Percentiles rank a stretch among this genome's conserved stretches.
Evolutionary conservation across 2,797 vertebrate genomes (phyloP).

Genomic region (Euphonia xanthogaster): DNA sequence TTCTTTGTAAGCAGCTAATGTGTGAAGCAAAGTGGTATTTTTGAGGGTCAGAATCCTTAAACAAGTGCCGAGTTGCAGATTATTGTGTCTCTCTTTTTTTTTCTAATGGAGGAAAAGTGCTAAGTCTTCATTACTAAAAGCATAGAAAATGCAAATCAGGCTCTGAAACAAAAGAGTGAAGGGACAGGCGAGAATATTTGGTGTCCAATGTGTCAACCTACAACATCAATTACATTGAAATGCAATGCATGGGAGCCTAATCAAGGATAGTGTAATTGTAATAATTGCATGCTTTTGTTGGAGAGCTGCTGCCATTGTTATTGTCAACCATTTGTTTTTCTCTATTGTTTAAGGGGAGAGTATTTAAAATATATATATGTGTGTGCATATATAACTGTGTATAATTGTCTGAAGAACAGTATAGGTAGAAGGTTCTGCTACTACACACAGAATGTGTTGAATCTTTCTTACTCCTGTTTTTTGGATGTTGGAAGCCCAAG

Average conservation of each 20-base stretch:
- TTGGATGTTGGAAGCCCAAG: not conserved
- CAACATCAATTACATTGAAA: constrained; percentile 99
- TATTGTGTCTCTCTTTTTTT: constrained; percentile 85
- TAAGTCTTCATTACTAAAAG: constrained; percentile 98
- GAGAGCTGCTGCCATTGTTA: constrained; percentile 87
- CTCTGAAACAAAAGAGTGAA: constrained; percentile 92
- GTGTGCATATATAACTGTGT: constrained; percentile 12
- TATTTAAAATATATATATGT: constrained; percentile 70
- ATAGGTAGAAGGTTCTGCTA: constrained; percentile 72
- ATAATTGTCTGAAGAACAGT: constrained; percentile 61
- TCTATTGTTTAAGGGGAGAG: constrained; percentile 80
- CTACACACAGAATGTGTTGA: constrained; percentile 3
- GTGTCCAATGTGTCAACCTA: constrained; percentile 98
- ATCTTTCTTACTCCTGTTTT: not conserved
- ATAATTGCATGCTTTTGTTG: constrained; percentile 94
- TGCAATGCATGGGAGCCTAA: constrained; percentile 95
- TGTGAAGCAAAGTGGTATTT: constrained; percentile 97
- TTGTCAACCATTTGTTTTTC: constrained; percentile 91
- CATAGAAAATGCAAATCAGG: constrained; percentile 89
- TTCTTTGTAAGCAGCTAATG: constrained; percentile 99
- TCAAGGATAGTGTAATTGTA: constrained; percentile 95
- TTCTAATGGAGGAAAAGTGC: constrained; percentile 94
- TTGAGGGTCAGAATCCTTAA: constrained; percentile 94
- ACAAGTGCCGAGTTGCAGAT: constrained; percentile 91
- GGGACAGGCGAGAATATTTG: constrained; percentile 96